Evolutionary conservation across 2,888 invertebrate species (phyloP), one percentile per base, ranked within the genome.

Genomic region (Anticlea derivata): DNA sequence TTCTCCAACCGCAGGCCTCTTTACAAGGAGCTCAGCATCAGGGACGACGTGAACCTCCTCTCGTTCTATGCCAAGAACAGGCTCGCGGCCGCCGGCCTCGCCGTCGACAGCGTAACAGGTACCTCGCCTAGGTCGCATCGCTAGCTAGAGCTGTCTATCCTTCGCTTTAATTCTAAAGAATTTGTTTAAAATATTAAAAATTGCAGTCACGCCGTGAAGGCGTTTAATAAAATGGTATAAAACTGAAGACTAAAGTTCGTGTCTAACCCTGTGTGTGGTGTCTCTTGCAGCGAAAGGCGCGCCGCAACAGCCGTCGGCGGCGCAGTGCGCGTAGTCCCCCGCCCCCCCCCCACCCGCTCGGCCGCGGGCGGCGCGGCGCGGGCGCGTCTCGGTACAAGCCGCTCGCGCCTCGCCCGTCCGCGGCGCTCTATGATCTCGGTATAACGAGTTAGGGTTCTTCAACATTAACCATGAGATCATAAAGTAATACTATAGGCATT

Each of bases 61-160:
- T 96, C 96, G 80, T 96, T 94, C 92, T 97, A 97, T 92, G 94
- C 95, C 89, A 95, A 95, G 92, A 95, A 95, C 86, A 92, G 94
- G 68, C 92, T 93, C 68, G 94, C 94, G 68, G 94, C 93, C 64
- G 92, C 92, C 71, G 90, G 90, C 40, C 77, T 91, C 62, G 87
- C 86, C 73, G 72, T 81, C 71, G 88, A 89, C 63, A 75, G 78
- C 71, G 85, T 76, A 78, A 81, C 93, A 92, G 89, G 91, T 92
- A 83, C 79, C 75, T 68, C 70, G 69, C 59, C 64, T 68, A 58
- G 68, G 64, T 78, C 79, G 78, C 83, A 75, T 61, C 75, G 79
- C 83, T 83, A 82, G 72, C 78, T 78, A 81, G 78, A 78, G 85
- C 84, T 83, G 80, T 66, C 68, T 65, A 73, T 70, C 81, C 81